phyloP scores from a whole-genome alignment of 2,797 vertebrate species.

The Fringilla coelebs region DNA sequence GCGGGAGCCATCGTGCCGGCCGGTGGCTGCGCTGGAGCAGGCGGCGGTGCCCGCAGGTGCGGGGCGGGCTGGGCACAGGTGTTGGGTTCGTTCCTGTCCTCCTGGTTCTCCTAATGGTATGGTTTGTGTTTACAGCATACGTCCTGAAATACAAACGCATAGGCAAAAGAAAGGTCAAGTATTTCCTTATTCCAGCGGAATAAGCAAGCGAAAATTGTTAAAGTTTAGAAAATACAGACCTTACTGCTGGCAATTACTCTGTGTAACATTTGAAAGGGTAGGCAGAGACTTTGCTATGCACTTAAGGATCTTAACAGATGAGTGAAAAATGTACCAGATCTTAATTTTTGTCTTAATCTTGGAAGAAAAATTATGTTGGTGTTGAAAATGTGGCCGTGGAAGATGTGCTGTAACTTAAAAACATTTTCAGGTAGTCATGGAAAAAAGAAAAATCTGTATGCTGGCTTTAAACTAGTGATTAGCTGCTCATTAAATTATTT shows the following conservation, averaged over 20 bases:
- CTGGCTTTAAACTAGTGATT: not conserved
- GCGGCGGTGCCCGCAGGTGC: not conserved
- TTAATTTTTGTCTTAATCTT: not conserved
- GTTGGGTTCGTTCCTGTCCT: not conserved
- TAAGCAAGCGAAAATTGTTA: not conserved
- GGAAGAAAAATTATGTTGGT: not conserved
- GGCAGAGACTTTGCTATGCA: not conserved
- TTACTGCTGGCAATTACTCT: not conserved
- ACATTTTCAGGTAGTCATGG: not conserved
- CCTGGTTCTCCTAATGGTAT: fast-evolving
- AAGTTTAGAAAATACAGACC: not conserved
- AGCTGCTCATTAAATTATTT: not conserved
- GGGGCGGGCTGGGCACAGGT: not conserved
- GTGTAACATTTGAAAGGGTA: not conserved
- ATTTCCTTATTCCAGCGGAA: not conserved
- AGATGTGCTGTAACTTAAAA: not conserved
- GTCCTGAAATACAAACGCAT: not conserved
- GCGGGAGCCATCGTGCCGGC: fast-evolving
- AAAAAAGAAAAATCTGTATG: not conserved
- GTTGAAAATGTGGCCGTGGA: not conserved
- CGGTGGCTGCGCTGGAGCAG: not conserved
- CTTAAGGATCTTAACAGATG: not conserved
- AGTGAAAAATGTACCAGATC: not conserved
- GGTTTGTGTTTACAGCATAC: not conserved
- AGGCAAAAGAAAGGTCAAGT: not conserved